phyloP scores from a whole-genome alignment of 1,140 invertebrate genomes.

The Anoplophora glabripennis region DNA sequence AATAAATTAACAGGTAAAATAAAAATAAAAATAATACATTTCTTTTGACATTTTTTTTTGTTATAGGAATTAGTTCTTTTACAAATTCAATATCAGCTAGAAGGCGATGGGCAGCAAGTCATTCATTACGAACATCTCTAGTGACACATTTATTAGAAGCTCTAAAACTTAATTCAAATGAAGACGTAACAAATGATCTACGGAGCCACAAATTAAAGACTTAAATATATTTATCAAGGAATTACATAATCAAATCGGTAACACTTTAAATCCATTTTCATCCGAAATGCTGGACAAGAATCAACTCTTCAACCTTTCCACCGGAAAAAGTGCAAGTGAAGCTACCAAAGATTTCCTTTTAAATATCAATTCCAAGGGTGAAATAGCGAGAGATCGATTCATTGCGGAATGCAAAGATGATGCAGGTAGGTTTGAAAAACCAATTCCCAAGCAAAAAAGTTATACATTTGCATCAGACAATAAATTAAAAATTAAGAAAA shows the following conservation, averaged over 20 bases:
- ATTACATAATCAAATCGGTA: conserved; percentile 21
- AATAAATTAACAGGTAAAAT: conserved; percentile 37
- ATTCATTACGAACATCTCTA: conserved; percentile 36
- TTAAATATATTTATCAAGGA: conserved; percentile 1
- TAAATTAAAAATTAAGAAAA: conserved; percentile 28
- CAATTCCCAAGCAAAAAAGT: conserved; percentile 28
- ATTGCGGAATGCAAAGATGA: conserved; percentile 25
- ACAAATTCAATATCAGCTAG: conserved; percentile 39
- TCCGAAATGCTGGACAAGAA: conserved; percentile 28
- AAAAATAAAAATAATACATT: no score
- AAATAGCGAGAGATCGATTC: conserved; percentile 22
- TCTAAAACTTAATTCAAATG: conserved; percentile 15
- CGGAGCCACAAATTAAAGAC: conserved; percentile 32
- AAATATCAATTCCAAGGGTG: conserved; percentile 21
- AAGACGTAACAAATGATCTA: conserved; percentile 32
- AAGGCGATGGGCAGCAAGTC: conserved; percentile 39
- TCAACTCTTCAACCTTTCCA: conserved; percentile 36
- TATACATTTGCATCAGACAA: conserved; percentile 25
- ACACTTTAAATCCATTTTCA: conserved; percentile 34
- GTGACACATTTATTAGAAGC: conserved; percentile 15
- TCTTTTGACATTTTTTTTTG: no score
- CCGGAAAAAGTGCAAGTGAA: conserved; percentile 34
- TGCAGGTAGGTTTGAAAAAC: conserved; percentile 32
- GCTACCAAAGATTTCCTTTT: conserved; percentile 33
- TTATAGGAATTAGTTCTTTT: conserved; percentile 27